Percentiles rank a stretch among this genome's conserved stretches.
phyloP scores from a whole-genome alignment of 2,113 vertebrate species.

The Eretmochelys imbricata region DNA sequence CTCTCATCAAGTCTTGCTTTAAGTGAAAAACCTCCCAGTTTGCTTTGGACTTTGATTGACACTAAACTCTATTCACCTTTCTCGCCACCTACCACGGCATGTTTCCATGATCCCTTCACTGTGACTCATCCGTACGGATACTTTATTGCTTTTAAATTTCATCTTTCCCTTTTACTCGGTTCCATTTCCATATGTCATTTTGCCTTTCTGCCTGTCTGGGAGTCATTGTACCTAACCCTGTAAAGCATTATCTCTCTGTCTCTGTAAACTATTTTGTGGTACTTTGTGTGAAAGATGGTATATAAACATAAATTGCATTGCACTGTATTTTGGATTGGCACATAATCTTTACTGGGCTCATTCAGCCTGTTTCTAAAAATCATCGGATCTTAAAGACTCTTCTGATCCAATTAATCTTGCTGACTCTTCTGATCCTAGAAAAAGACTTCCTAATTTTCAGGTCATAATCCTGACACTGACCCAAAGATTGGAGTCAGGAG shows the following conservation, averaged over 20 bases:
- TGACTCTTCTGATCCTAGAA: conserved; percentile 69
- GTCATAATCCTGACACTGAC: conserved; percentile 69
- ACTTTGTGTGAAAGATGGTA: conserved; percentile 76
- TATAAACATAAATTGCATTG: conserved; percentile 79
- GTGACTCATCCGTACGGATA: conserved; percentile 53
- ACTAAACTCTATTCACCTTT: conserved; percentile 33
- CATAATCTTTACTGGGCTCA: conserved; percentile 71
- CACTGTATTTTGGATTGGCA: conserved; percentile 77
- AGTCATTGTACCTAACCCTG: conserved; percentile 73
- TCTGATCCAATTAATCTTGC: conserved; percentile 77
- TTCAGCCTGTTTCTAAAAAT: conserved; percentile 75
- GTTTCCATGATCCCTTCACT: not conserved
- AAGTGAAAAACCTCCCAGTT: accelerated
- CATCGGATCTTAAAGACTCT: conserved; percentile 72
- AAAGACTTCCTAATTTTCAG: conserved; percentile 74
- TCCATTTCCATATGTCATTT: conserved; percentile 76
- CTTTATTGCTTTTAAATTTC: conserved; percentile 73
- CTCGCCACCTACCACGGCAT: conserved; percentile 12
- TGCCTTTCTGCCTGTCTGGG: conserved; percentile 73
- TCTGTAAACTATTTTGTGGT: conserved; percentile 78
- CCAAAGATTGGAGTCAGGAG: conserved; percentile 51
- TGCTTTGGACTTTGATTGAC: not conserved
- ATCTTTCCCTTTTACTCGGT: conserved; percentile 57
- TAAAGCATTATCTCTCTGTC: conserved; percentile 77
- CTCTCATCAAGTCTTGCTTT: not conserved